Base-by-base conservation (phyloP, 64 coral and sea anemone genomes). In the Cladopsammia gracilis region DNA sequence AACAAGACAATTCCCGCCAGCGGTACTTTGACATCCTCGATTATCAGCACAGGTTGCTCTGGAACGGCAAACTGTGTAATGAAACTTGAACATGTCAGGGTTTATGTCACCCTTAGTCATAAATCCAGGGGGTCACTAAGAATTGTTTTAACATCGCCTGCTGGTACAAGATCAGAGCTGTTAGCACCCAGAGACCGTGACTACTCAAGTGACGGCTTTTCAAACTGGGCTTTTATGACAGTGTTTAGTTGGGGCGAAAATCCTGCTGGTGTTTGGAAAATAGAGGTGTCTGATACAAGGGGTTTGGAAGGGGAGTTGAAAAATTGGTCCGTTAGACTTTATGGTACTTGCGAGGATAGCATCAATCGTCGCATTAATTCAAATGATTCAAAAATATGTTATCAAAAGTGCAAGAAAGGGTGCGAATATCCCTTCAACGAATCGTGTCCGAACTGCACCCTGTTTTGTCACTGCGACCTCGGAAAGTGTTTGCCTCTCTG, bases 141-240 rank as follows among this genome's bases (percentile, higher is more conserved):
- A 14, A 99, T 99, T 49, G 84, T 86, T 26, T 83, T 99, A 68
- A 99, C 91, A 58, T 99, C 98, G 11, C 98, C 98, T n/a, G 68
- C 76, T 24, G 98, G 98, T 26, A 99, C 98, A 64, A 88, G 68
- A 74, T 99, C 98, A 15, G 88, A 96, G 45, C 92, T 99, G 12
- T 77, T 99, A 15, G 90, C 86, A 6, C 88, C 90, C 22, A 81
- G 98, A 71, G 70, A 89, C 25, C 91, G 61, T 2, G 98, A 99
- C 56, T 77, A 94, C 45, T 94, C 91, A 53, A 49, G 77, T 57
- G 86, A 96, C 57, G 98, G 98, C 10, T 99, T 99, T 85, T 49
- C 91, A 14, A 96, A 91, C 78, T 99, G 98, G 98, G 94, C 98
- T 19, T 99, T 99, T 43, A 99, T 99, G 98, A 99, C 98, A 50